These are phyloP conservation scores for Microctenopoma stevenorrisi DNA, from an alignment of 2,797 vertebrate genomes.

Conservation along the genomic window DNA sequence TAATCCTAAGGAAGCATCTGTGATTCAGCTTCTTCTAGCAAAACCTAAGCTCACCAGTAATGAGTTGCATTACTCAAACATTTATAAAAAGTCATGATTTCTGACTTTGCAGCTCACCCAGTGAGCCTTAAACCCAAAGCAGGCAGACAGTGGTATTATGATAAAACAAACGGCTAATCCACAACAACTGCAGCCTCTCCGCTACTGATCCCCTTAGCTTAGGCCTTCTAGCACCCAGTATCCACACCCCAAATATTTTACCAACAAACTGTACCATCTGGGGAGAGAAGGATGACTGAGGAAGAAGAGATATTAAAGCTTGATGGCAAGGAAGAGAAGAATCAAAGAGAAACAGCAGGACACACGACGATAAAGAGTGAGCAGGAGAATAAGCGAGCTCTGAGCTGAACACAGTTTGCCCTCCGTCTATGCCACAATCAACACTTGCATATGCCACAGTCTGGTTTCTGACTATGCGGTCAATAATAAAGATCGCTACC, in stretches of 20 bases:
- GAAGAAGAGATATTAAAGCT: neutral
- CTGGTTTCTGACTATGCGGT: neutral
- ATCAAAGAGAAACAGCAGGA: constrained; percentile 18
- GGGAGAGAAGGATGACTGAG: constrained; percentile 21
- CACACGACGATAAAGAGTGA: constrained; percentile 14
- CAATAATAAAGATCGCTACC: neutral
- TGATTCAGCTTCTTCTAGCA: constrained; percentile 18
- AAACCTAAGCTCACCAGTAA: constrained; percentile 42
- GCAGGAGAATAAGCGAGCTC: neutral
- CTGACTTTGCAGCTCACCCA: constrained; percentile 53
- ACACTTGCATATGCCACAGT: neutral
- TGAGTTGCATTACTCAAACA: constrained; percentile 44
- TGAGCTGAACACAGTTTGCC: neutral
- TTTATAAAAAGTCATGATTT: constrained; percentile 59
- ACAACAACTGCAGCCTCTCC: constrained; percentile 75
- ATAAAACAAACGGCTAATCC: constrained; percentile 77
- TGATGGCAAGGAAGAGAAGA: constrained; percentile 11
- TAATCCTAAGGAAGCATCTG: constrained; percentile 17
- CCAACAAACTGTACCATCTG: constrained; percentile 69
- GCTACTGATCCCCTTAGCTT: constrained; percentile 65
- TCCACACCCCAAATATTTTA: constrained; percentile 72
- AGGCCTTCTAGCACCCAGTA: constrained; percentile 53
- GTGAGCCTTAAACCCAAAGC: constrained; percentile 44
- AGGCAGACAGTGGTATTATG: constrained; percentile 63
- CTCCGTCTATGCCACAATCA: no score